Evolutionary conservation across 1,140 invertebrate genomes (phyloP), one percentile per base, ranked within the genome.

Genomic region (Homalodisca vitripennis): DNA sequence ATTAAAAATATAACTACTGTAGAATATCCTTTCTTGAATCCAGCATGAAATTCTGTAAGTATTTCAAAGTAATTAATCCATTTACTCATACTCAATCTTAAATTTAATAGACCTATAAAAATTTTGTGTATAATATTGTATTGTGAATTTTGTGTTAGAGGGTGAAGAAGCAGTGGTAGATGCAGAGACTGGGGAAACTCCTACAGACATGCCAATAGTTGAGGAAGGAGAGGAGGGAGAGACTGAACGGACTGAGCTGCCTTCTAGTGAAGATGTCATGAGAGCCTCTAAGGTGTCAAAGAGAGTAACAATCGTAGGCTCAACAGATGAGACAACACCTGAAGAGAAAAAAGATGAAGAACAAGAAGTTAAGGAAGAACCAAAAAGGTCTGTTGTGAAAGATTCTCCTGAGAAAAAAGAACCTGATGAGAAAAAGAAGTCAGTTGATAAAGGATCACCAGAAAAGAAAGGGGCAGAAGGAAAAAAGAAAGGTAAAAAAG

Each of bases 101-200:
- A n/a, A n/a, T n/a, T n/a, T n/a, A n/a, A n/a, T n/a, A n/a, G n/a
- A n/a, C n/a, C n/a, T n/a, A n/a, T n/a, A n/a, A n/a, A n/a, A n/a
- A n/a, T n/a, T n/a, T n/a, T n/a, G n/a, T n/a, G n/a, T n/a, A n/a
- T n/a, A n/a, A n/a, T n/a, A n/a, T n/a, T n/a, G n/a, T n/a, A n/a
- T n/a, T n/a, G n/a, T n/a, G n/a, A n/a, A n/a, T n/a, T n/a, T n/a
- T n/a, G n/a, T n/a, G n/a, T n/a, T n/a, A n/a, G n/a, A n/a, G n/a
- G 71, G 70, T 20, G 66, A 70, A 20, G 69, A 69, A 60, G 68
- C 32, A 62, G 62, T 31, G 51, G 55, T 60, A 6, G 55, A 60
- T n/a, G 68, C 68, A 1, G 68, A 60, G 24, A 66, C 60, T 13
- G 62, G 64, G 32, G 68, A 47, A 47, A 32, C 32, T 32, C 32